Evolutionary conservation across 2,113 vertebrate genomes (phyloP), one percentile per base, ranked within the genome.

Genomic region (Lathamus discolor): DNA sequence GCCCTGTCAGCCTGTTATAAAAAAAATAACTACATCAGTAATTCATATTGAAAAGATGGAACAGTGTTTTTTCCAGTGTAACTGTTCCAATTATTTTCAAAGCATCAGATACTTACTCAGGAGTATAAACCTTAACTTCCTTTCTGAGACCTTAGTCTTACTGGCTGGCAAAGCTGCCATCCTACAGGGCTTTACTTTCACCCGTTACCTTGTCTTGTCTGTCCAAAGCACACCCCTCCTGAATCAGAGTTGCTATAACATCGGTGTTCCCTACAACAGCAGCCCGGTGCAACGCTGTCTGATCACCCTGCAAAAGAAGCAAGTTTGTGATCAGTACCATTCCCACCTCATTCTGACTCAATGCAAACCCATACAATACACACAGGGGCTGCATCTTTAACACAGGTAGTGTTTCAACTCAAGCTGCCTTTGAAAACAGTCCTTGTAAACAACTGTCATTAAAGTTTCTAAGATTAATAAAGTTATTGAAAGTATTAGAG

Each of bases 271-370:
- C 99, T 97, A 99, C 98, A 74, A 99, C 98, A 4, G 99, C 98
- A 54, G 99, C 99, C 64, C 99, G 98, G 79, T 99, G 99, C 86
- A 99, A 68, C 3, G 99, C 99, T 5, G 99, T 99, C 98, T 99
- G 99, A 78, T 99, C 98, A 27, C 99, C 98, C 99, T 99, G 98
- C 49, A 91, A 81, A 78, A 76, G 54, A 96, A 74, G 82, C 48
- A 74, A 14, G 64, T 67, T 27, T 67, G 46, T 49, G 10, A 89
- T 33, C 10, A 2, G 39, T 17, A 54, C 54, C 44, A 28, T 59
- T 86, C 37, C 57, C 52, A 62, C 10, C 46, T 77, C 33, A 28
- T 41, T 92, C 74, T 51, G 78, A 75, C 51, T 43, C 46, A 81
- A 17, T 9, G 39, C 29, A 78, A 74, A 86, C 4, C 13, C 54